Evolutionary conservation across 1,140 invertebrate genomes (phyloP).

Genomic region (Trichonephila clavipes): DNA sequence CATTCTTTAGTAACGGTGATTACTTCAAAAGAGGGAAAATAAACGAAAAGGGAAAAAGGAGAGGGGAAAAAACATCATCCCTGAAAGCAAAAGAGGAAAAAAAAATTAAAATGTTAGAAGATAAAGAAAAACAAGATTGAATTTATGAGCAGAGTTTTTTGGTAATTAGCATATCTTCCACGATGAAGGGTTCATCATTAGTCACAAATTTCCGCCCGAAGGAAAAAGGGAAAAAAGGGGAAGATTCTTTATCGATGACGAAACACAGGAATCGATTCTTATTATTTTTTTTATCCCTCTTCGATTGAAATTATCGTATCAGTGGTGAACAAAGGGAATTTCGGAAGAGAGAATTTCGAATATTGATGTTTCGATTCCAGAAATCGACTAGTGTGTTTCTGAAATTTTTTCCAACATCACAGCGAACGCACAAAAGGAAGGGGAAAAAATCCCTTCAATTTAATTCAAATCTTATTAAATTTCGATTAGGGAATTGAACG

Average conservation of each 20-base stretch:
- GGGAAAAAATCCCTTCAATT: constrained; percentile 34
- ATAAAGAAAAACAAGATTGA: constrained; percentile 45
- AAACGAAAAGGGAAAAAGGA: neutral
- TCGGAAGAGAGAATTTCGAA: constrained; percentile 42
- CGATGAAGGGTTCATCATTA: constrained; percentile 46
- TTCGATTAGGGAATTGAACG: constrained; percentile 48
- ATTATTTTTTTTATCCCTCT: neutral
- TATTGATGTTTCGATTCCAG: constrained; percentile 29
- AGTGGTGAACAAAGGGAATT: constrained; percentile 40
- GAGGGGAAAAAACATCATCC: neutral
- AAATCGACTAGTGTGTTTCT: neutral
- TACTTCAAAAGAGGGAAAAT: constrained; percentile 20
- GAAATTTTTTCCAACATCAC: neutral
- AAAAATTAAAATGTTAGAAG: neutral
- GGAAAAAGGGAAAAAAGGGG: neutral
- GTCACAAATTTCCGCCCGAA: constrained; percentile 27
- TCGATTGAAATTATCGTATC: constrained; percentile 59
- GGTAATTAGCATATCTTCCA: constrained; percentile 57
- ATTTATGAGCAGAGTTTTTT: constrained; percentile 57
- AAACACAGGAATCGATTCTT: constrained; percentile 27
- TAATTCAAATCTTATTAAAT: constrained; percentile 50
- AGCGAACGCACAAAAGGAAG: neutral
- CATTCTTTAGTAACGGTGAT: constrained; percentile 36
- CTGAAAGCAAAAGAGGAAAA: too few relatives aligned
- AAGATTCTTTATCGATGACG: constrained; percentile 29